Evolutionary conservation across 2,888 invertebrate species (phyloP).

Genomic region (Byasa hedistus): DNA sequence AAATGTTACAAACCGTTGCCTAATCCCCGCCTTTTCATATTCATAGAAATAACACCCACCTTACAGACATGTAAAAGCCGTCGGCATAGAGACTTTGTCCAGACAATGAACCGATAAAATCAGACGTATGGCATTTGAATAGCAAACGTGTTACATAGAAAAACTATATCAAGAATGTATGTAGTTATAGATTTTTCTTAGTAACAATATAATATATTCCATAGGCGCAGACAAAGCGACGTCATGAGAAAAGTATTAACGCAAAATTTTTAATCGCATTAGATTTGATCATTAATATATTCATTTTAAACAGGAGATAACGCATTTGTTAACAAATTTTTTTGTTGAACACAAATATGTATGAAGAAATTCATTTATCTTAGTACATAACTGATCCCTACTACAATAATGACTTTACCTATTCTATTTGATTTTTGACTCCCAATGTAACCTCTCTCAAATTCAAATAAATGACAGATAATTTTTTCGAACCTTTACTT

Average conservation of each 20-base stretch:
- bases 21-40: conserved; percentile 12
- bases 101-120: conserved; percentile 25
- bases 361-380: too few relatives aligned
- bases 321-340: too few relatives aligned
- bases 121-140: conserved; percentile 20
- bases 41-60: conserved; percentile 18
- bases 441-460: too few relatives aligned
- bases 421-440: too few relatives aligned
- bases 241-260: conserved; percentile 15
- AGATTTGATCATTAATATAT: background rate
- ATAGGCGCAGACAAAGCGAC: conserved; percentile 23
- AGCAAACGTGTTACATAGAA: conserved; percentile 10
- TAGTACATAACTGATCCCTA: too few relatives aligned
- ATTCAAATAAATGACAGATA: too few relatives aligned
- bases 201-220: conserved; percentile 22
- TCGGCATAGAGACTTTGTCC: background rate
- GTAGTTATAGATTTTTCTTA: conserved; percentile 28
- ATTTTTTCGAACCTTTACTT: too few relatives aligned
- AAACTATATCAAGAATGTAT: conserved; percentile 22
- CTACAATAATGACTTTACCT: too few relatives aligned
- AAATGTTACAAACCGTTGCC: conserved; percentile 5
- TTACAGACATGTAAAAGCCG: background rate
- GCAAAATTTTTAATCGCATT: background rate
- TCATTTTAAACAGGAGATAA: too few relatives aligned
- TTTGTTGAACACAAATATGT: too few relatives aligned